A percentile compares a stretch with the other conserved stretches of the same genome.
Evolutionary conservation across 2,113 vertebrate genomes (phyloP).

Genomic region (Sphyrna mokarran): DNA sequence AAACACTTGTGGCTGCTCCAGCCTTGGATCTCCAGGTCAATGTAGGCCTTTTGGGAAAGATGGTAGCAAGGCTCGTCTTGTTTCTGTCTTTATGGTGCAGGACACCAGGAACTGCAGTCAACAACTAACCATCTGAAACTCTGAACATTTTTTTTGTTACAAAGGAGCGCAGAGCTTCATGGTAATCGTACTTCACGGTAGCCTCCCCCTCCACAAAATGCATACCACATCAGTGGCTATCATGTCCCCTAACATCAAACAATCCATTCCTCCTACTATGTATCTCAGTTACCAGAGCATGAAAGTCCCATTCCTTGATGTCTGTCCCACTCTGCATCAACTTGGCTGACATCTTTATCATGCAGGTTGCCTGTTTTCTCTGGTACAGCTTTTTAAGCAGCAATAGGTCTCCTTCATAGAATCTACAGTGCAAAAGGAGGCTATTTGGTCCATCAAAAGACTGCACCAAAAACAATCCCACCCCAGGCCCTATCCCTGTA

Average conservation of each 20-base stretch:
- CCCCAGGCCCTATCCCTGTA: no score
- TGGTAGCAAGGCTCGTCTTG: background rate
- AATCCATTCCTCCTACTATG: background rate
- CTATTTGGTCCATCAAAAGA: no score
- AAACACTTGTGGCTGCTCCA: background rate
- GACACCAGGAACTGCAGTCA: background rate
- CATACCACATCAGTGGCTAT: background rate
- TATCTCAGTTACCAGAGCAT: background rate
- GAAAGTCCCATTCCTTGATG: background rate
- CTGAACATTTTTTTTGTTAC: background rate
- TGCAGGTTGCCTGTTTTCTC: no score
- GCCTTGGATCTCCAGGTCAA: background rate
- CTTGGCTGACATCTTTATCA: background rate
- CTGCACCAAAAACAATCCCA: no score
- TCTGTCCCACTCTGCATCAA: background rate
- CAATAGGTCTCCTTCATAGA: no score
- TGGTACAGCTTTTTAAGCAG: no score
- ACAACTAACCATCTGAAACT: background rate
- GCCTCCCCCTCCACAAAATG: background rate
- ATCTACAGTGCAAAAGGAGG: no score
- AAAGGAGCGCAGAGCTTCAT: background rate
- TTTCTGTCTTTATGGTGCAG: background rate
- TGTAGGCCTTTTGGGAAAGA: background rate
- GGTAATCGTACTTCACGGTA: background rate
- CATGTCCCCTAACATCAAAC: background rate